Base-by-base conservation (phyloP, 2,113 vertebrate genomes). In the Zosterops borbonicus region DNA sequence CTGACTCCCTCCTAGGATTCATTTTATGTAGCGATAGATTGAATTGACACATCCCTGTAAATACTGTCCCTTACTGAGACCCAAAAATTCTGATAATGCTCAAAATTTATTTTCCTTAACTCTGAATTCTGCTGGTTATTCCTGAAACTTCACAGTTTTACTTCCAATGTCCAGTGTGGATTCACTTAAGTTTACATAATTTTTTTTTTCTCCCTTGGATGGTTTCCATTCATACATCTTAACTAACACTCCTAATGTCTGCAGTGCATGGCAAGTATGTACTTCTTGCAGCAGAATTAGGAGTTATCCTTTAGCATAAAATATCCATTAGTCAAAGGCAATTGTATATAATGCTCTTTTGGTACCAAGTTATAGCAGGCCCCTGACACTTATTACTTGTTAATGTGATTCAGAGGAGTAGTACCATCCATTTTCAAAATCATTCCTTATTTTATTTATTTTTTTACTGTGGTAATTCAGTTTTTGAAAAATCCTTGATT, bases 271-370 rank as follows among this genome's bases (percentile, higher is more conserved):
- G 44, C 24, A 74, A 83, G 14, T 22, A 44, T 37, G 42, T 89
- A 59, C 42, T 80, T 68, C 44, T 39, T 94, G 46, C 59, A 90
- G 52, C 49, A 80, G 64, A 90, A 90, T 87, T 73, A 88, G 63
- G 74, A 35, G 33, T 85, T 94, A 92, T 62, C 75, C 58, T 92
- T 93, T 87, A 86, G 69, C 75, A 69, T 91, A 88, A 94, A 86
- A 55, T 56, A 60, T 19, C 63, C 67, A 44, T 92, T 94, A 93
- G 63, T 88, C 63, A 88, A 85, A 90, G 89, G 59, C 42, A 91
- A 78, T 92, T 92, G 69, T 17, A 1, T 52, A 70, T 74, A 91
- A 93, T 59, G 39, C 23, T 74, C 46, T 91, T 94, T 86, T 80
- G 84, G 77, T 91, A 58, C 70, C 59, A 80, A 91, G 69, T 85